Evolutionary conservation across 2,797 vertebrate genomes (phyloP), one percentile per base, ranked within the genome.

Genomic region (Danio aesculapii): DNA sequence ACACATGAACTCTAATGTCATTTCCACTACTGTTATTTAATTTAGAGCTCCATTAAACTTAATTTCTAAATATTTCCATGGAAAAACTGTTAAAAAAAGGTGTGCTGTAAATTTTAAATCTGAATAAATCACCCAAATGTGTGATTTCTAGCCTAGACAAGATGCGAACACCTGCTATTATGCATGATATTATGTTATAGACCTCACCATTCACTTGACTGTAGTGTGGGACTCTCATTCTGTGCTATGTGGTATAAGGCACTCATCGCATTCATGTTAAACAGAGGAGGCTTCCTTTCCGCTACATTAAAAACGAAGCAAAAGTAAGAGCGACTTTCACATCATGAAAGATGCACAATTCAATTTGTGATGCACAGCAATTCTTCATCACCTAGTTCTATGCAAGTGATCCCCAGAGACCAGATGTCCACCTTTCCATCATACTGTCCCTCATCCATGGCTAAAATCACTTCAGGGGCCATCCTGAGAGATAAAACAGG

Each of bases 201-300:
- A 11, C 91, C 96, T 97, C 88, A 99, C 98, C 97, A 99, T 96
- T 99, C 98, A 92, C 95, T 98, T 90, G 97, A 98, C 86, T 98
- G 97, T 90, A 99, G 95, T 88, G 95, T 94, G 89, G 98, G 98
- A 93, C 97, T 99, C 93, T 99, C 98, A 93, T 99, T 99, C 96
- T 99, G 98, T 88, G 98, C 98, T 97, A 99, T 99, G 93, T 99
- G 98, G 92, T 99, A 99, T 98, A 99, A 99, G 98, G 98, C 98
- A 99, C 98, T 99, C 98, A 99, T 99, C 92, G 98, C 98, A 92
- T 99, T 99, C 98, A 99, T 99, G 91, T 99, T 99, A 95, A 99
- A 99, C 94, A 99, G 95, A 88, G 98, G 98, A 89, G 98, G 98
- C 90, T 99, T 99, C 94, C 97, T 96, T 94, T 99, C 98, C 89